Evolutionary conservation across 1,140 invertebrate species (phyloP), one percentile per base, ranked within the genome.

Genomic region (Agrypnia vestita): DNA sequence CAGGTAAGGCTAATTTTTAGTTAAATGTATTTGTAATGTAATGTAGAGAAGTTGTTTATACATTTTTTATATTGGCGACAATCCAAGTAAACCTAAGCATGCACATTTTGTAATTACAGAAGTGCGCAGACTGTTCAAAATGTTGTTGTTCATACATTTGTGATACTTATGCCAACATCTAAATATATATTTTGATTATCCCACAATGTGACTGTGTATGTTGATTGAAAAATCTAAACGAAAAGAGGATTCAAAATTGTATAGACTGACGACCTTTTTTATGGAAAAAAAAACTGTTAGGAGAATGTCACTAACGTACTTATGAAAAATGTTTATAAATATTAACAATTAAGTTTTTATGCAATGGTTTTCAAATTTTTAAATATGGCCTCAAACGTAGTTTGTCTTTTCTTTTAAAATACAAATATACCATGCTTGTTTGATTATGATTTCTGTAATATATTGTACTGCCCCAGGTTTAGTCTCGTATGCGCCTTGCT

Each of bases 1-100:
- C 72, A 80, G 79, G 79, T 80, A 72, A 80, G 79, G 73, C 21
- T 59, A 69, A 46, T 72, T 8, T 47, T 47, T 72, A 72, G 1
- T 47, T 72, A 13, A 74, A 25, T 51, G 69, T 49, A 71, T 21
- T 17, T 7, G 15, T 46, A n/a, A 46, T 71, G 44, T 49, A 49
- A 71, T 49, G 11, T 43, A 35, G 43, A 17, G 43, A 43, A 25
- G 1, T 47, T 71, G 17, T 49, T 19, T 17, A 71, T 49, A 71
- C 46, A 71, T 71, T 51, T n/a, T n/a, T 71, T 71, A 71, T 47
- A 49, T 6, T 35, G 25, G 44, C 47, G 67, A 64, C 61, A 13
- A 25, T 43, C 61, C 19, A 35, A 12, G 49, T 15, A 15, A 51
- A 15, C 8, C 49, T 51, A 51, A 51, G 49, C 8, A 8, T 15